These are phyloP conservation scores for Gallinago solitaria DNA, from an alignment of 2,797 vertebrate species.

Conservation along the genomic window DNA sequence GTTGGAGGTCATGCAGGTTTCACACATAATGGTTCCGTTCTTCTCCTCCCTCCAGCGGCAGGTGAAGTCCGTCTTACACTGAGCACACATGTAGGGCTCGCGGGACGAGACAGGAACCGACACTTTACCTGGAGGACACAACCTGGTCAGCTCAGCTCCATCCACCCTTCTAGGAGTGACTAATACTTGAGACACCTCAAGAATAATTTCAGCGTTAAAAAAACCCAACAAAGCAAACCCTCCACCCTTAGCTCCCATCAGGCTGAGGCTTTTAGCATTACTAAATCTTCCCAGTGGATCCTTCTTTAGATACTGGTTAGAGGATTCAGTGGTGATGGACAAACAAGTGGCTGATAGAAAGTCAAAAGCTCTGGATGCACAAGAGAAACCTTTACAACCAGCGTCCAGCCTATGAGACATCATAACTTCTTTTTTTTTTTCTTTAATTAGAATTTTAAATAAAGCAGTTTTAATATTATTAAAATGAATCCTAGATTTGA, in stretches of 20 bases:
- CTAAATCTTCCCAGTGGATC: background rate
- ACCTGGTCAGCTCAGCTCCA: background rate
- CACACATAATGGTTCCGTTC: slow-evolving; percentile 90
- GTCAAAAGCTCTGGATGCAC: background rate
- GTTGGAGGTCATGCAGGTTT: slow-evolving; percentile 97
- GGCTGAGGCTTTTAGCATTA: background rate
- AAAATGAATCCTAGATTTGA: background rate
- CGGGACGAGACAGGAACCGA: slow-evolving; percentile 77
- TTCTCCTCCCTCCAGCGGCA: slow-evolving; percentile 98
- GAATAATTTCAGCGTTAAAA: background rate
- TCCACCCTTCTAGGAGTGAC: background rate
- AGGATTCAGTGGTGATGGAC: background rate
- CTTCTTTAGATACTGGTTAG: background rate
- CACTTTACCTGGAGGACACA: slow-evolving; percentile 80
- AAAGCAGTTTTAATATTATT: background rate
- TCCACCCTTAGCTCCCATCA: background rate
- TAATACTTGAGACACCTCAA: background rate
- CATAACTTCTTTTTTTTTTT: background rate
- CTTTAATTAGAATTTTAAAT: background rate
- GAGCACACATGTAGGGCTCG: slow-evolving; percentile 92
- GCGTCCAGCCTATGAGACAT: background rate
- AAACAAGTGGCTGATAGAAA: background rate
- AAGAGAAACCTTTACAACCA: background rate
- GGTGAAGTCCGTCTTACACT: slow-evolving; percentile 99
- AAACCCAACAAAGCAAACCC: background rate